A percentile compares a stretch with the other conserved stretches of the same genome.
Evolutionary conservation across 2,113 vertebrate species (phyloP).

Genomic region (Crypturellus undulatus): DNA sequence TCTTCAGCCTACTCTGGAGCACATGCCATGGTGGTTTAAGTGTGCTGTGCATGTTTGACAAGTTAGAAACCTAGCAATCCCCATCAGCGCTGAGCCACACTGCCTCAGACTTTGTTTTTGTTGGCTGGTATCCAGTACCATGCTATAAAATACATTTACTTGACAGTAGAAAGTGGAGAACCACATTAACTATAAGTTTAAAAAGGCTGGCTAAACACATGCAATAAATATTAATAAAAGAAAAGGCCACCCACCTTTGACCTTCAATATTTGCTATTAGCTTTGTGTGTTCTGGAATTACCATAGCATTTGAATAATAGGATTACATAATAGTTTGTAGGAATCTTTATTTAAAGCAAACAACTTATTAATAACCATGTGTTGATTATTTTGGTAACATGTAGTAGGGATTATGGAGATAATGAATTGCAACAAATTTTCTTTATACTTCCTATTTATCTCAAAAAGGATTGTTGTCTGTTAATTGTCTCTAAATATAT

Average conservation of each 20-base stretch:
- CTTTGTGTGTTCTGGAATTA: constrained; percentile 55
- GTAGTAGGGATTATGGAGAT: not conserved
- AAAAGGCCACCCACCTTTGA: constrained; percentile 77
- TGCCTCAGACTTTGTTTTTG: constrained; percentile 74
- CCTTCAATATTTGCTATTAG: constrained; percentile 67
- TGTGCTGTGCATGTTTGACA: constrained; percentile 74
- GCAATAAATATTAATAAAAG: constrained; percentile 80
- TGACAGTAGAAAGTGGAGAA: constrained; percentile 77
- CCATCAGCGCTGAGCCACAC: constrained; percentile 34
- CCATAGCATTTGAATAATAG: constrained; percentile 60
- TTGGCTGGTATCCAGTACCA: constrained; percentile 76
- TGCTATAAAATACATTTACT: constrained; percentile 77
- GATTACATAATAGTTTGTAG: constrained; percentile 24
- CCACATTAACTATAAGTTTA: constrained; percentile 74
- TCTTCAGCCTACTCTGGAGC: constrained; percentile 50
- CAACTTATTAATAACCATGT: not conserved
- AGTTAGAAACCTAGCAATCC: constrained; percentile 65
- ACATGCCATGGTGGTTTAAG: constrained; percentile 69
- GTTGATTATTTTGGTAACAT: not conserved
- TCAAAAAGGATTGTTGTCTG: not conserved
- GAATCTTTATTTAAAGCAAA: constrained; percentile 28
- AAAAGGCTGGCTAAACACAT: constrained; percentile 75
- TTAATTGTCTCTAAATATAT: not conserved
- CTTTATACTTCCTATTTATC: not conserved
- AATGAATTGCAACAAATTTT: constrained; percentile 5